Evolutionary conservation across 2,797 vertebrate species (phyloP).

Genomic region (Rousettus madagascariensis): DNA sequence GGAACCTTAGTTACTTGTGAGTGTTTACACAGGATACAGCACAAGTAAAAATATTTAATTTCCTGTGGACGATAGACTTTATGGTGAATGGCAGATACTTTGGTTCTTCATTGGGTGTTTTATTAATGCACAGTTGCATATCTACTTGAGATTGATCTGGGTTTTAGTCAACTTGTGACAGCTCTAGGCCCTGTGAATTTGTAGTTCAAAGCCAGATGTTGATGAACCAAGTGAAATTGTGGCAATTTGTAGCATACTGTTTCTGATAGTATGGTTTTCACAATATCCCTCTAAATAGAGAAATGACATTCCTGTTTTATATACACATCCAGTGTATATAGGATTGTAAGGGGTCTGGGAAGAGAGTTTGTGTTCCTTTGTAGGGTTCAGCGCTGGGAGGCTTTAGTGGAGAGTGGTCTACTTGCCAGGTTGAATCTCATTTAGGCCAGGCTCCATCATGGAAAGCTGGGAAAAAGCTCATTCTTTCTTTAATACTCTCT

Average conservation of each 20-base stretch:
- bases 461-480: not conserved
- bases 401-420: not conserved
- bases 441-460: not conserved
- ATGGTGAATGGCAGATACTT: conserved; percentile 53
- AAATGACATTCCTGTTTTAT: not conserved
- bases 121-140: conserved; percentile 51
- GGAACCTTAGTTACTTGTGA: not conserved
- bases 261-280: not conserved
- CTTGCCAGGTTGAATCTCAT: not conserved
- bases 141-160: conserved; percentile 46
- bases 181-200: not conserved
- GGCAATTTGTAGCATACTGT: not conserved
- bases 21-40: not conserved
- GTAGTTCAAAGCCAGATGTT: conserved; percentile 14
- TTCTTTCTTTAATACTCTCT: not conserved
- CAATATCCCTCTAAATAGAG: not conserved
- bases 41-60: conserved; percentile 71
- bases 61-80: conserved; percentile 59
- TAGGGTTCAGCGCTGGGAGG: not conserved
- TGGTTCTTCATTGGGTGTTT: conserved; percentile 61
- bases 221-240: not conserved
- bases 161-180: not conserved
- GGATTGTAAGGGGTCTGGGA: not conserved
- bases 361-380: not conserved
- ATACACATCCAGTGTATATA: not conserved